phyloP scores from a whole-genome alignment of 2,888 invertebrate genomes.

The Tenodera sinensis region DNA sequence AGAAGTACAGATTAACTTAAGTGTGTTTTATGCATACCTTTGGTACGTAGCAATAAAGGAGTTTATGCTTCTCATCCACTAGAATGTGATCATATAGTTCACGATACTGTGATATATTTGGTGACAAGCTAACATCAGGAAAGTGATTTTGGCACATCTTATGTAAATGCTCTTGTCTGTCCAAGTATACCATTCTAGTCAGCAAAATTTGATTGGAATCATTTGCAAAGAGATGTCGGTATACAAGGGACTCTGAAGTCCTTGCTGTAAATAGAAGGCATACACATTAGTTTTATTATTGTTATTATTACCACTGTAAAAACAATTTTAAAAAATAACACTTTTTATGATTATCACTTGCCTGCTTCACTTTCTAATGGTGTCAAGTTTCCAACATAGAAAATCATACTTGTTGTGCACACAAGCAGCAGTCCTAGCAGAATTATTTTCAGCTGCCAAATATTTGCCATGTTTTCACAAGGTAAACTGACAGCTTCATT shows the following conservation, averaged over 20 bases:
- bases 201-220: slow-evolving; percentile 22
- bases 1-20: no score
- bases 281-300: background rate
- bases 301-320: no score
- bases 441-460: slow-evolving; percentile 24
- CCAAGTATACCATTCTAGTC: slow-evolving; percentile 50
- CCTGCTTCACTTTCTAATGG: slow-evolving; percentile 26
- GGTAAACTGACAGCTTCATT: background rate
- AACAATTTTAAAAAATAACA: background rate
- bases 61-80: slow-evolving; percentile 76
- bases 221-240: slow-evolving; percentile 23
- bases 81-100: slow-evolving; percentile 72
- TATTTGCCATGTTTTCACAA: slow-evolving; percentile 21
- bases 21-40: slow-evolving; percentile 59
- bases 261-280: slow-evolving; percentile 5
- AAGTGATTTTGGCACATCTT: slow-evolving; percentile 51
- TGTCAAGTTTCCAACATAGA: slow-evolving; percentile 23
- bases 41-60: slow-evolving; percentile 90
- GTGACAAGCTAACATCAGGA: background rate
- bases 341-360: background rate
- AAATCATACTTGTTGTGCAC: slow-evolving; percentile 25
- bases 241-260: slow-evolving; percentile 22
- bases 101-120: slow-evolving; percentile 32
- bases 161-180: slow-evolving; percentile 59
- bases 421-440: slow-evolving; percentile 21